These are phyloP conservation scores for Labrus mixtus DNA, from an alignment of 2,113 vertebrate species.

Conservation along the genomic window DNA sequence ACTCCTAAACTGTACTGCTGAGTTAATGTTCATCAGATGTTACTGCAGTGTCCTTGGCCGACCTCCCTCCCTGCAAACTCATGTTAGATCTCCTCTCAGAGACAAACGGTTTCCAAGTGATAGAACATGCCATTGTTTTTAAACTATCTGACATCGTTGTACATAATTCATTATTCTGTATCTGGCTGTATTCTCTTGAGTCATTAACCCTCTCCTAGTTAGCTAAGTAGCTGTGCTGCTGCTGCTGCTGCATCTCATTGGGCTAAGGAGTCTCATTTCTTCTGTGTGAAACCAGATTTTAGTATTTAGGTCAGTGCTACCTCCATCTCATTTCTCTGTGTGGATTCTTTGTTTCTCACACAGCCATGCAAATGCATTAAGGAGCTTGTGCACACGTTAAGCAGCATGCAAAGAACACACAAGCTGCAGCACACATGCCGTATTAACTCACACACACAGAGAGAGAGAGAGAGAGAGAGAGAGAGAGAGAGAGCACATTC, in stretches of 20 bases:
- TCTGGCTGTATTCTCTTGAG: neutral
- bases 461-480: slow-evolving; percentile 22
- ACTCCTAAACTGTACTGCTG: no score
- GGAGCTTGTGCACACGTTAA: neutral
- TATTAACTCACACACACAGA: no score
- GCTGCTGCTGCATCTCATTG: slow-evolving; percentile 25
- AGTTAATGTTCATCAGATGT: neutral
- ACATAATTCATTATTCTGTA: slow-evolving; percentile 13
- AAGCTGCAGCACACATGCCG: slow-evolving; percentile 1
- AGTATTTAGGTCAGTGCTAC: slow-evolving; percentile 62
- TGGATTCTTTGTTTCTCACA: slow-evolving; percentile 8
- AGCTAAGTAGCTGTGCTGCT: slow-evolving; percentile 27
- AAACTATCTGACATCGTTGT: neutral
- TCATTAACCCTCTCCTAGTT: slow-evolving; percentile 37
- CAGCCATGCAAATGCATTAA: slow-evolving; percentile 18
- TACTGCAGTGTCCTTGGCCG: neutral
- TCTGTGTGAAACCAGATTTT: slow-evolving; percentile 44
- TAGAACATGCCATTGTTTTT: slow-evolving; percentile 14
- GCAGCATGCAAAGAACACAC: neutral
- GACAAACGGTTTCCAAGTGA: neutral
- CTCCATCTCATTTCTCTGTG: slow-evolving; percentile 39
- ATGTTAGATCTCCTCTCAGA: neutral
- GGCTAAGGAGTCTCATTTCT: slow-evolving; percentile 42
- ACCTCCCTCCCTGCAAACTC: neutral
- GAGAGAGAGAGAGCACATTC: slow-evolving; percentile 33